A percentile compares a stretch with the other conserved stretches of the same genome.
Evolutionary conservation across 2,113 vertebrate species (phyloP).

Genomic region (Ameiurus melas): DNA sequence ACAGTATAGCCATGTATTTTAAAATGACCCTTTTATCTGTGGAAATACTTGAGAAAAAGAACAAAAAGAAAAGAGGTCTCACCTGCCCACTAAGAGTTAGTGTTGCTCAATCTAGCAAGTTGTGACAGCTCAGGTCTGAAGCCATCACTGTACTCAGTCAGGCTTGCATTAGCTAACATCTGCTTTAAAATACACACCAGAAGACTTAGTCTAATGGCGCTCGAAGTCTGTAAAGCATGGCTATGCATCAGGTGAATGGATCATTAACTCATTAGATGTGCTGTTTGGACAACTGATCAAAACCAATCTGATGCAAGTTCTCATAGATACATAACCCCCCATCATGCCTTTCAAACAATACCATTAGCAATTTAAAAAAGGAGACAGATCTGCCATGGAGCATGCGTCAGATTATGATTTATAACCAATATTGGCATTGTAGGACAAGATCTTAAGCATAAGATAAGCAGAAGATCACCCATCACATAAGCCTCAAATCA

Average conservation of each 20-base stretch:
- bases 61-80: neutral
- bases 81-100: neutral
- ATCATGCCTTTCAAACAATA: slow-evolving; percentile 23
- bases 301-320: slow-evolving; percentile 29
- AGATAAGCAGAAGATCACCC: too few relatives aligned
- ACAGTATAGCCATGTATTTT: neutral
- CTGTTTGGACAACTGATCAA: slow-evolving; percentile 36
- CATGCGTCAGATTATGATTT: slow-evolving; percentile 26
- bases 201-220: slow-evolving; percentile 38
- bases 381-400: neutral
- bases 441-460: too few relatives aligned
- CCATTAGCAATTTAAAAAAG: slow-evolving; percentile 40
- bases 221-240: slow-evolving; percentile 20
- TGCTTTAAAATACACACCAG: slow-evolving; percentile 17
- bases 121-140: slow-evolving; percentile 57
- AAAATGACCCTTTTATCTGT: neutral
- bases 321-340: neutral
- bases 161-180: slow-evolving; percentile 38
- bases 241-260: slow-evolving; percentile 13
- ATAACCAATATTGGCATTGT: neutral
- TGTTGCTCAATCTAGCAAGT: neutral
- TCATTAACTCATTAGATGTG: slow-evolving; percentile 43
- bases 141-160: slow-evolving; percentile 53
- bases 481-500: too few relatives aligned
- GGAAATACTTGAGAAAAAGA: neutral